These are phyloP conservation scores for Gymnopithys bicolor DNA, from an alignment of 2,797 vertebrate genomes.

Conservation along the genomic window DNA sequence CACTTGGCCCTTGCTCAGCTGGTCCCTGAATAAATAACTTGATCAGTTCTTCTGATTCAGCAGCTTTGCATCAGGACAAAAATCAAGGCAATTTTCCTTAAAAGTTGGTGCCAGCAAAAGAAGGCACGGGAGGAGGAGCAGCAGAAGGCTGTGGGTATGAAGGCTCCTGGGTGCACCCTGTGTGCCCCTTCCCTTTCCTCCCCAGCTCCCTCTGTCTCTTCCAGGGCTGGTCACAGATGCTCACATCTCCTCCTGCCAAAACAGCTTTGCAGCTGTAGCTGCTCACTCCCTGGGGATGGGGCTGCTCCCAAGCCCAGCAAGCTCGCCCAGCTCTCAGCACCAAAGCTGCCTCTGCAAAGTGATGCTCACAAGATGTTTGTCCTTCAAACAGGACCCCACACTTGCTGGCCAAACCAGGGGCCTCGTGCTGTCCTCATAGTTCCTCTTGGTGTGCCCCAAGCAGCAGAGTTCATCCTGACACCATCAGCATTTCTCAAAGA, in stretches of 20 bases:
- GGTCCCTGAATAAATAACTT: background rate
- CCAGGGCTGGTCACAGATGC: background rate
- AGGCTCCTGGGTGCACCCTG: background rate
- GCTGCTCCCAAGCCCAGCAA: background rate
- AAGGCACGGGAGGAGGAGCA: fast-evolving
- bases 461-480: background rate
- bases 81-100: background rate
- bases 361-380: background rate
- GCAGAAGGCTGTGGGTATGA: background rate
- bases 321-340: fast-evolving
- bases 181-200: background rate
- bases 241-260: background rate
- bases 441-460: background rate
- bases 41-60: background rate
- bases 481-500: background rate
- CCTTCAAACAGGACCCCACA: fast-evolving
- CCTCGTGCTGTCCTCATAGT: background rate
- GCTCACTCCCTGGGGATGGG: fast-evolving
- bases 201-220: background rate
- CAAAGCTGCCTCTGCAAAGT: background rate
- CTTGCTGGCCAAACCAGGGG: background rate
- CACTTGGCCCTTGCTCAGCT: background rate
- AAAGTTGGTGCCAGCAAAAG: background rate
- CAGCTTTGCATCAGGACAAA: background rate
- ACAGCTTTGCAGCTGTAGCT: background rate